Evolutionary conservation across 2,888 invertebrate species (phyloP), one percentile per base, ranked within the genome.

Genomic region (Lobophora halterata): DNA sequence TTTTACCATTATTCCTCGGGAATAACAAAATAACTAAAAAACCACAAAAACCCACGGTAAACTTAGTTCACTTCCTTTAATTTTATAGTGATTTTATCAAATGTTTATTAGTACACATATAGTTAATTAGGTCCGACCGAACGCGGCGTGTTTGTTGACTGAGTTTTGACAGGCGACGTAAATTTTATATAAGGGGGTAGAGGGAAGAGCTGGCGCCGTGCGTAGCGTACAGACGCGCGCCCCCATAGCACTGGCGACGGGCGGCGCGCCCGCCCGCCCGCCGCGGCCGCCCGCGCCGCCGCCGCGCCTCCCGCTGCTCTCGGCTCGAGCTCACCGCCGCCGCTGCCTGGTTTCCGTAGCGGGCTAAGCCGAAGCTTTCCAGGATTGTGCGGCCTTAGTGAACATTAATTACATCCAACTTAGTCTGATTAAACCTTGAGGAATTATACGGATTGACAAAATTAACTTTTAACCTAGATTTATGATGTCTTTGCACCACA

Each of bases 341-440:
- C n/a, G n/a, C n/a, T n/a, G n/a, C 77, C 75, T 65, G 74, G 70
- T 71, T 71, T 65, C 74, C 71, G 70, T 71, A 71, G 68, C 71
- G 58, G 61, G 67, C 79, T 80, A 75, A 81, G 78, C 80, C 75
- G 65, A 73, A 80, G 82, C 85, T 81, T 76, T 77, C 82, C 79
- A 81, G 79, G 81, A 83, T 82, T 79, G 81, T 83, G 80, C 79
- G 80, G 80, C 82, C 85, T 82, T 82, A 86, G 74, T 76, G 83
- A 87, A 83, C 85, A 86, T 87, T 85, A 85, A 87, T 87, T 87
- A 85, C 82, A 81, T 75, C 79, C 73, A 86, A 87, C 85, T 86
- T 82, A 83, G 79, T 78, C 83, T 83, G 83, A 85, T 85, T 87
- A 87, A 87, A 85, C 81, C 85, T 80, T 81, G 80, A 85, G 86